Conservation (phyloP, 1,140 invertebrate species). For the Diploscapter pachys region DNA sequence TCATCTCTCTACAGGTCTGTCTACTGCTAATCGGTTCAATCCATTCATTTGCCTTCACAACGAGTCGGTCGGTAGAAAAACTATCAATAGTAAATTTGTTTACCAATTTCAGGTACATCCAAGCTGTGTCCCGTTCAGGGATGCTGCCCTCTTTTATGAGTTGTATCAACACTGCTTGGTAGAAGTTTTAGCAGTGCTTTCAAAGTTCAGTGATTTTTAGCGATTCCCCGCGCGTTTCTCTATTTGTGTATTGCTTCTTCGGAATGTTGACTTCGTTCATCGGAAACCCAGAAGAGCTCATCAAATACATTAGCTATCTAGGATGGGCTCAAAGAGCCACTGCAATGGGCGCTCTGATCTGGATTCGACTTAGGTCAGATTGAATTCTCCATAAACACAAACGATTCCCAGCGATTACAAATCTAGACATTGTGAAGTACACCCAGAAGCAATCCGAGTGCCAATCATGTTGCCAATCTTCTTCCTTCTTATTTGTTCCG, state of each 20-base stretch:
- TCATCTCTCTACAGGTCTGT: too few species aligned
- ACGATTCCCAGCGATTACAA: background rate
- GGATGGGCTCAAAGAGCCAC: conserved; percentile 25
- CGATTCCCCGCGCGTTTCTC: conserved; percentile 35
- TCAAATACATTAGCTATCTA: background rate
- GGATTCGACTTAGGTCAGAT: conserved; percentile 12
- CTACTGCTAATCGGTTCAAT: conserved; percentile 38
- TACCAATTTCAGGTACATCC: background rate
- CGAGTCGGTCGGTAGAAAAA: conserved; percentile 17
- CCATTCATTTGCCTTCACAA: conserved; percentile 35
- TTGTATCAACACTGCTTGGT: conserved; percentile 15
- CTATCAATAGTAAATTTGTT: too few species aligned
- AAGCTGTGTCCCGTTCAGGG: conserved; percentile 23
- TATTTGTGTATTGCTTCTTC: conserved; percentile 32
- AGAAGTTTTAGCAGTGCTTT: too few species aligned
- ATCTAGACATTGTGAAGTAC: conserved; percentile 20
- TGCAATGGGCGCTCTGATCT: conserved; percentile 23
- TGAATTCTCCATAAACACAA: background rate
- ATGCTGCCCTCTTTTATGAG: conserved; percentile 21
- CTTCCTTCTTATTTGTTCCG: conserved; percentile 30
- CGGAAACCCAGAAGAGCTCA: conserved; percentile 31
- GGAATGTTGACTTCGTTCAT: conserved; percentile 31
- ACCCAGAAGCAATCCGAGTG: conserved; percentile 30
- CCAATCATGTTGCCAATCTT: conserved; percentile 37
- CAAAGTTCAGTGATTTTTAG: background rate